phyloP scores from a whole-genome alignment of 2,797 vertebrate species.

The Euthynnus affinis region DNA sequence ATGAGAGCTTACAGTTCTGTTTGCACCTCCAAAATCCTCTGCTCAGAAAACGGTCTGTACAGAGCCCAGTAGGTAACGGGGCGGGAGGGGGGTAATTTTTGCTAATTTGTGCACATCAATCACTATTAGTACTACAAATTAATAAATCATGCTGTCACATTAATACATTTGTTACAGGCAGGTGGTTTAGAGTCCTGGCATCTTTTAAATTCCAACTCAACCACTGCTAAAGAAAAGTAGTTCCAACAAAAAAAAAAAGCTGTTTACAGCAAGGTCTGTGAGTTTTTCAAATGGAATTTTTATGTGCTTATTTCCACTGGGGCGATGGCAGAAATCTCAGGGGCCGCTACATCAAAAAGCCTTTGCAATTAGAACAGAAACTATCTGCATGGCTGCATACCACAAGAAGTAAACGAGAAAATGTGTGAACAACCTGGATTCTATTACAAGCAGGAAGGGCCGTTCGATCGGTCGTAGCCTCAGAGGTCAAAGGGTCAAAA shows the following conservation, averaged over 20 bases:
- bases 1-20: background rate
- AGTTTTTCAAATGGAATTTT: too few relatives aligned
- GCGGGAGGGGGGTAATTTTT: background rate
- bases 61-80: too few relatives aligned
- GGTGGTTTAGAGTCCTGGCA: too few relatives aligned
- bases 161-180: too few relatives aligned
- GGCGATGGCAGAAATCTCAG: too few relatives aligned
- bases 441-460: conserved; percentile 31
- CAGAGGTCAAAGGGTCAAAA: conserved; percentile 57
- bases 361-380: too few relatives aligned
- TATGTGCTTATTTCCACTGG: too few relatives aligned
- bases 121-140: background rate
- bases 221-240: too few relatives aligned
- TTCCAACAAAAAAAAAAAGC: background rate
- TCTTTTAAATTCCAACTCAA: too few relatives aligned
- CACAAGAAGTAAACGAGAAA: background rate
- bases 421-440: conserved; percentile 24
- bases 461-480: conserved; percentile 4
- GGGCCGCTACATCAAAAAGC: too few relatives aligned
- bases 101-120: conserved; percentile 21
- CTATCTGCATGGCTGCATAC: too few relatives aligned
- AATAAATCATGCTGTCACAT: background rate
- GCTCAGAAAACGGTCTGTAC: background rate
- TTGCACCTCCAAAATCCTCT: background rate
- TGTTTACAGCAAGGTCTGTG: background rate